Conservation (phyloP, 2,113 vertebrate species). For the Hypomesus transpacificus region DNA sequence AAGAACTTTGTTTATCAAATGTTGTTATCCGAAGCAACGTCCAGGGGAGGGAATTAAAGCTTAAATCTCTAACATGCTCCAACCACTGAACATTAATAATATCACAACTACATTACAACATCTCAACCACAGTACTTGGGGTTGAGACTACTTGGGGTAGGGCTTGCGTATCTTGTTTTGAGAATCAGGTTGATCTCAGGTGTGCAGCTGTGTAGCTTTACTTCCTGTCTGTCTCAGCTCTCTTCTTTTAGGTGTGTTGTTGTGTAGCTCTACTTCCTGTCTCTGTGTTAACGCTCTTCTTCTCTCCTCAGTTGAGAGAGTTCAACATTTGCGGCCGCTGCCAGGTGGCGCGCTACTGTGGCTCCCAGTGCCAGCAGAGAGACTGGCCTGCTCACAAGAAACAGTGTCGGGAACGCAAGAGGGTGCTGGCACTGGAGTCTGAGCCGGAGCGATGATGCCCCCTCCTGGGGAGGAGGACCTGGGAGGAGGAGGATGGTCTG, state of each 20-base stretch:
- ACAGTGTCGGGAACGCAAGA: conserved; percentile 94
- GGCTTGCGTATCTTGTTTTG: no score
- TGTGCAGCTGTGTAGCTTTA: no score
- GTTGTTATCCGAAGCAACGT: no score
- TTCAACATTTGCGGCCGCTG: conserved; percentile 99
- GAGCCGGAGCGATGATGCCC: conserved; percentile 89
- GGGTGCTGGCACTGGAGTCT: conserved; percentile 85
- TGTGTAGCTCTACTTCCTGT: neutral
- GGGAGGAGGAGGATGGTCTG: conserved; percentile 33
- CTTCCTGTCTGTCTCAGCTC: neutral
- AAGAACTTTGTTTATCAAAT: no score
- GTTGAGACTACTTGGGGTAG: no score
- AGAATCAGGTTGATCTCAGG: no score
- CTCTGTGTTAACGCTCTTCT: neutral
- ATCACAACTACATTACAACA: no score
- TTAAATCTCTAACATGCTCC: no score
- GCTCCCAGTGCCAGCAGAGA: conserved; percentile 97
- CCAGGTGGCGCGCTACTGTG: conserved; percentile 96
- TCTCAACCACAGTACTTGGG: no score
- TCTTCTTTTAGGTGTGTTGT: neutral
- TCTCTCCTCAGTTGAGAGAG: conserved; percentile 75
- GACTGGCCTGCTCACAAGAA: conserved; percentile 99
- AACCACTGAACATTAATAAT: no score
- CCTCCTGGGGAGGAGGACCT: conserved; percentile 12
- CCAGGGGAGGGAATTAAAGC: no score